Percentiles rank a stretch among this genome's conserved stretches.
phyloP scores from a whole-genome alignment of 2,113 vertebrate genomes.

The Neofelis nebulosa region DNA sequence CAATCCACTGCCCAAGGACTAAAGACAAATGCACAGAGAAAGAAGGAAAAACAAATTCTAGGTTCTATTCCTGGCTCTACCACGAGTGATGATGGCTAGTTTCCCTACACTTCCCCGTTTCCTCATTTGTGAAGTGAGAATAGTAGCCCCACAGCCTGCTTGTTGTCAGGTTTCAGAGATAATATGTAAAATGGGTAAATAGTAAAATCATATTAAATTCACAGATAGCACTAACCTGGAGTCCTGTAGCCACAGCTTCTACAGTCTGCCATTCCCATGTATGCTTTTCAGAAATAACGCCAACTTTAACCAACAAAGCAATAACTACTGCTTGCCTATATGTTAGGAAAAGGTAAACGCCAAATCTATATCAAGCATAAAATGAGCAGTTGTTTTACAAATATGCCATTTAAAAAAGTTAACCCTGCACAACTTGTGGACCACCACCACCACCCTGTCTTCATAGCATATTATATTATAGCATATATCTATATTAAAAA shows the following conservation, averaged over 20 bases:
- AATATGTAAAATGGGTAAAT: background rate
- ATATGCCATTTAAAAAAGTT: constrained; percentile 46
- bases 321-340: constrained; percentile 97
- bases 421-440: constrained; percentile 5
- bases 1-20: background rate
- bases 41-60: background rate
- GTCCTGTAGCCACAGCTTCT: constrained; percentile 96
- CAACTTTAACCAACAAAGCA: constrained; percentile 96
- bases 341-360: constrained; percentile 75
- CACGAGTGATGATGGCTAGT: background rate
- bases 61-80: background rate
- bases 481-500: background rate
- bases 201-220: background rate
- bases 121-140: background rate
- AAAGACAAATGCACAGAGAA: background rate
- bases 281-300: constrained; percentile 93
- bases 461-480: background rate
- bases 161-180: background rate
- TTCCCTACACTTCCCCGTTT: background rate
- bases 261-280: constrained; percentile 97
- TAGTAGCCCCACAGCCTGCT: background rate
- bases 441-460: background rate
- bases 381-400: constrained; percentile 61
- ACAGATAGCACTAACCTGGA: constrained; percentile 87
- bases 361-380: constrained; percentile 69